These are phyloP conservation scores for Nephrotoma appendiculata DNA, from an alignment of 2,888 invertebrate genomes.

Conservation along the genomic window DNA sequence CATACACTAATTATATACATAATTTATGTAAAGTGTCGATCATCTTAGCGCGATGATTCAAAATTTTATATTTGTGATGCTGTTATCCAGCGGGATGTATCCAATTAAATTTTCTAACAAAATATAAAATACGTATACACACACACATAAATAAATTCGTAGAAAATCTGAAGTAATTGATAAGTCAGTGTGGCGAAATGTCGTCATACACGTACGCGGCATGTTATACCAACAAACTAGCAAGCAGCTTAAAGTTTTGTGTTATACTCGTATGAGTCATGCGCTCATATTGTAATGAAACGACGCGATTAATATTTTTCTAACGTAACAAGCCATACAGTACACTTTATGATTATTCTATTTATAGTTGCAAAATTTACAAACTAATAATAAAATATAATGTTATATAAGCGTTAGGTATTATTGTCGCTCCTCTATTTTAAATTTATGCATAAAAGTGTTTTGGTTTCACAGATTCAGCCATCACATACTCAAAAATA, in stretches of 20 bases:
- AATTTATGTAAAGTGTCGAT: background rate
- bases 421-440: background rate
- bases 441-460: background rate
- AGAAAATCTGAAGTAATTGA: background rate
- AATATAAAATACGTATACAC: background rate
- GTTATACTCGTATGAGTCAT: background rate
- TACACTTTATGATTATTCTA: background rate
- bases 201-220: background rate
- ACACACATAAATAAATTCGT: background rate
- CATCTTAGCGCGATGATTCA: background rate
- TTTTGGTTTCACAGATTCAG: background rate
- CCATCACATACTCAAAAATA: background rate
- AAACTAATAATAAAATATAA: background rate
- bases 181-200: background rate
- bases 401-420: background rate
- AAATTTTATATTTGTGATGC: background rate
- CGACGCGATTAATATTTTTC: background rate
- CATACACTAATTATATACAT: background rate
- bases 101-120: background rate
- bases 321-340: background rate
- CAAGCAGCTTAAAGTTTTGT: background rate
- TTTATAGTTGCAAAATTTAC: background rate
- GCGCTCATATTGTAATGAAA: background rate
- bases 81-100: background rate
- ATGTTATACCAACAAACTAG: background rate